Evolutionary conservation across 1,140 invertebrate genomes (phyloP).

Genomic region (Muscidifurax raptorellus): DNA sequence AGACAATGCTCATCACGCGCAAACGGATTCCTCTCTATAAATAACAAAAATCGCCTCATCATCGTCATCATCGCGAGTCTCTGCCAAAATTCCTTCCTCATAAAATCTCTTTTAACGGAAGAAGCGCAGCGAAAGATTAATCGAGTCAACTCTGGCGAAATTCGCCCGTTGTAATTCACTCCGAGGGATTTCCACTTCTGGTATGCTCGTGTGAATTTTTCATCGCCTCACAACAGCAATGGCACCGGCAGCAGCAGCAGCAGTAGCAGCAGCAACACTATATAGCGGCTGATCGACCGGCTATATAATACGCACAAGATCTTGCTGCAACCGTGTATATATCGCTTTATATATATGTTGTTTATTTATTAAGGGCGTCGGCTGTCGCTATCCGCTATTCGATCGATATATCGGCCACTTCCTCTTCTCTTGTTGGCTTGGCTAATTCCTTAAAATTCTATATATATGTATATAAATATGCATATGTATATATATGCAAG

Average conservation of each 20-base stretch:
- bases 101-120: background rate
- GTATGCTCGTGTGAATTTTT: background rate
- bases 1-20: background rate
- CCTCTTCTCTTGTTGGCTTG: too few relatives aligned
- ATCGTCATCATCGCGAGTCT: background rate
- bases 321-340: background rate
- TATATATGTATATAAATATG: too few relatives aligned
- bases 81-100: background rate
- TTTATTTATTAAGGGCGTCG: background rate
- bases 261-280: too few relatives aligned
- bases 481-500: too few relatives aligned
- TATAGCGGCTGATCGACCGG: background rate
- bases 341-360: background rate
- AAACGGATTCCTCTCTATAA: background rate
- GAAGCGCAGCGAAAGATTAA: background rate
- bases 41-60: background rate
- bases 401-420: background rate
- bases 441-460: background rate
- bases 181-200: background rate
- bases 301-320: background rate
- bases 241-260: background rate
- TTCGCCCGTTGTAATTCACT: slow-evolving; percentile 4
- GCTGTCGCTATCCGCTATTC: background rate
- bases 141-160: background rate
- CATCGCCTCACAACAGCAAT: background rate